Conservation (phyloP, 1,140 invertebrate genomes). For the Papilio helenus region DNA sequence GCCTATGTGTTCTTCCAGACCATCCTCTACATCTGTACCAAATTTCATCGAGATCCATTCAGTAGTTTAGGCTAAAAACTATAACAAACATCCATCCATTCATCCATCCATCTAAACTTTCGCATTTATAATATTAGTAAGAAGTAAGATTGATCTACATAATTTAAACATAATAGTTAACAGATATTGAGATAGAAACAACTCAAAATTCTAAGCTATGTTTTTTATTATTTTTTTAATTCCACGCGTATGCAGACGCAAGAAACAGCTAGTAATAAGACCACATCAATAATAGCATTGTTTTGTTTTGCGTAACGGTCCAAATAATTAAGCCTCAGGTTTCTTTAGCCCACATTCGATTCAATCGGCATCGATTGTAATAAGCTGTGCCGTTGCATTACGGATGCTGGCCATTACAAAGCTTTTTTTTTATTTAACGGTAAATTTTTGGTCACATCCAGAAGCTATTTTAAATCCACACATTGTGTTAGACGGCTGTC, state of each 20-base stretch:
- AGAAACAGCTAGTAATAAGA: neutral
- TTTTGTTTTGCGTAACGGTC: constrained; percentile 32
- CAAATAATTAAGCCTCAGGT: constrained; percentile 1
- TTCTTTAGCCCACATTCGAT: constrained; percentile 24
- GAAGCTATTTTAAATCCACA: neutral
- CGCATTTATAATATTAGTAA: too few relatives aligned
- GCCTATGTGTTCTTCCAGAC: too few relatives aligned
- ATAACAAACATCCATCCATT: too few relatives aligned
- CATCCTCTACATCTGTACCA: too few relatives aligned
- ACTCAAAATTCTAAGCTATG: too few relatives aligned
- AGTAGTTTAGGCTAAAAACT: too few relatives aligned
- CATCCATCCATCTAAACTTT: too few relatives aligned
- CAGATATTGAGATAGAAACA: too few relatives aligned
- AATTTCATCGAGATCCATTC: too few relatives aligned
- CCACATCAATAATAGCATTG: neutral
- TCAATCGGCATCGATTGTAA: constrained; percentile 3
- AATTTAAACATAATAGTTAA: neutral
- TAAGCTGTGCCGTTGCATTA: constrained; percentile 2
- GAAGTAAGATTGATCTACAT: neutral
- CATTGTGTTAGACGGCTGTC: too few relatives aligned
- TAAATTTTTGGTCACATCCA: neutral
- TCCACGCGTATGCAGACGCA: too few relatives aligned
- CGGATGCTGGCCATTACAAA: neutral
- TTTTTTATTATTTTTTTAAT: too few relatives aligned
- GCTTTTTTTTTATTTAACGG: constrained; percentile 5